These are phyloP conservation scores for Glossosoma conforme DNA, from an alignment of 1,140 invertebrate species.

Conservation along the genomic window DNA sequence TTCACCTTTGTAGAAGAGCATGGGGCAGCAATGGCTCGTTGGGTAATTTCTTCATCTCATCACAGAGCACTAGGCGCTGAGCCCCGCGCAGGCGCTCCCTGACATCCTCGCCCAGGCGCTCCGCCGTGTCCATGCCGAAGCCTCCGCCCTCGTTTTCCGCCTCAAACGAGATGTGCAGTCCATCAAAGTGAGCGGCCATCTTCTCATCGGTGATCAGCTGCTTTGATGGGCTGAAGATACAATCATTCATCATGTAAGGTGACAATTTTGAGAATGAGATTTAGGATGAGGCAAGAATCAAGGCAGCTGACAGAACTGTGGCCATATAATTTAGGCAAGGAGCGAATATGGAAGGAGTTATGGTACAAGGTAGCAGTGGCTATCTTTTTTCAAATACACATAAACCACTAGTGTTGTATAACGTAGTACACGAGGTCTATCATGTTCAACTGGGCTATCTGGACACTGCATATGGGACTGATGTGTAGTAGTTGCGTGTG, in stretches of 20 bases:
- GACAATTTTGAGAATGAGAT: background rate
- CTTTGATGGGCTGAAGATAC: conserved; percentile 53
- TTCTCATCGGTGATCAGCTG: conserved; percentile 76
- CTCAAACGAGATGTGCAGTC: conserved; percentile 58
- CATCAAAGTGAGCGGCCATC: conserved; percentile 70
- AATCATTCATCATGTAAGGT: background rate
- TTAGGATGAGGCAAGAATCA: background rate
- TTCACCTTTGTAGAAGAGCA: conserved; percentile 56
- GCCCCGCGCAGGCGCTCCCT: conserved; percentile 50
- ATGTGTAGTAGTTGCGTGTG: too few relatives aligned
- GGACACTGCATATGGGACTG: too few relatives aligned
- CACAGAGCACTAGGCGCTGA: conserved; percentile 59
- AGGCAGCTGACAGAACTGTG: too few relatives aligned
- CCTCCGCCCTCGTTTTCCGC: background rate
- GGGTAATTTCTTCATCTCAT: conserved; percentile 62
- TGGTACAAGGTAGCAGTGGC: too few relatives aligned
- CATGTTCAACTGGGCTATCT: too few relatives aligned
- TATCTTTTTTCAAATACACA: too few relatives aligned
- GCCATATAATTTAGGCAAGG: background rate
- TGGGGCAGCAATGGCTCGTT: conserved; percentile 58
- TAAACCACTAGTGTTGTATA: too few relatives aligned
- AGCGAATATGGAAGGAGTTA: background rate
- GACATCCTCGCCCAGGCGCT: conserved; percentile 33
- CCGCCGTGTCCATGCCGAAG: conserved; percentile 15
- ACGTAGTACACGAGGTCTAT: too few relatives aligned